Base-by-base conservation (phyloP, 2,113 vertebrate genomes). In the Sylvicapra grimmia region DNA sequence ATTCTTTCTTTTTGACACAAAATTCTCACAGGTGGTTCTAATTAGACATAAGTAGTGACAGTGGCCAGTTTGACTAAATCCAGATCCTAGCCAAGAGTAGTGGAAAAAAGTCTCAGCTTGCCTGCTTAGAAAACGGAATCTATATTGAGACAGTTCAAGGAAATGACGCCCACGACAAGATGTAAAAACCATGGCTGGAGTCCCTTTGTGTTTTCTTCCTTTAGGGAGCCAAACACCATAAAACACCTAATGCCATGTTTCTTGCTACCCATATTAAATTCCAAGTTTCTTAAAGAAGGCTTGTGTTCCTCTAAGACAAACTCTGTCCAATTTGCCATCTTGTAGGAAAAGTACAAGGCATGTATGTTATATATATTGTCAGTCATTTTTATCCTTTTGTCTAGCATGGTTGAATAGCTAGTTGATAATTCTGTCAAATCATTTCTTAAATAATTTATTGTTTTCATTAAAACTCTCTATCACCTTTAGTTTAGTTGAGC, bases 11-110 rank as follows among this genome's bases (percentile, higher is more conserved):
- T 96, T 86, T 91, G 95, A 95, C 94, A 82, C 88, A 94, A 90
- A 95, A 96, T 94, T 94, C 96, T 97, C 86, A 89, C 95, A 98
- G 96, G 96, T 97, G 97, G 86, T 98, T 98, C 93, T 98, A 95
- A 97, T 98, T 98, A 98, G 80, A 90, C n/a, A 23, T 87, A 96
- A 97, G 68, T 65, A 90, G 96, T 95, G 95, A 98, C 97, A 98
- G 85, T 98, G 96, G 95, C 88, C 61, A 96, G 88, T 97, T 98
- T 96, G 96, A 98, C 97, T 95, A 93, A 98, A 97, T 96, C 94
- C 95, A 97, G 97, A 97, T 89, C 68, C 91, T 16, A 51, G 79
- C 54, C 90, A 94, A 93, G 65, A 85, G 95, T 91, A 96, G 97
- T 93, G 95, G 97, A 86, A 98, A 97, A 97, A 96, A 82, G 65